Base-by-base conservation (phyloP, 2,888 invertebrate species). In the Sturmia bella region DNA sequence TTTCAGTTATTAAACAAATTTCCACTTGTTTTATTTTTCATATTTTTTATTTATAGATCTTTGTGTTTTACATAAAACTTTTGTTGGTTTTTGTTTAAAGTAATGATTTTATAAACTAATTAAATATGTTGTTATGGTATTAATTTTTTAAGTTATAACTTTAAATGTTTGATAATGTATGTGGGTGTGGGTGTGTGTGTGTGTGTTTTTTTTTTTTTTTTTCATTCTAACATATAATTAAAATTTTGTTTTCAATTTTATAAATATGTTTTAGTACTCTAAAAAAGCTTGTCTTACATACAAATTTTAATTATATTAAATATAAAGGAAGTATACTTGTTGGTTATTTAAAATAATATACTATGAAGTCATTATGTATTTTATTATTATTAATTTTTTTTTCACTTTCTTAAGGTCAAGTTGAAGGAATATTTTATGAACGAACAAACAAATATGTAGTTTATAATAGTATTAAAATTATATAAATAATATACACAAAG, bases 301-400 rank as follows among this genome's bases (percentile, higher is more conserved):
- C 6, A 76, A 41, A 32, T 19, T 43, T 39, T 41, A 72, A 59
- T 66, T 56, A 81, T 81, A 72, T 81, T 81, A 56, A 59, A 81
- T 81, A 76, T 81, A 81, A 81, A 76, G 80, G 76, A 81, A 81
- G 80, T 76, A 81, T 72, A 78, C 57, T 48, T 72, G 64, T 64
- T 57, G 61, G 63, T 48, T 56, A 32, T 54, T 32, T 54, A 19
- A 57, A 73, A 54, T 64, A 45, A 43, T 69, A 45, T 15, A 57
- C 43, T 41, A 17, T 48, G 45, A 37, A 64, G 63, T 63, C 12
- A 1, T 37, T 45, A n/a, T n/a, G n/a, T n/a, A n/a, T n/a, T 59
- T 15, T 24, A 27, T 17, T 37, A n/a, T n/a, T n/a, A n/a, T 32
- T 57, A n/a, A 1, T 27, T 24, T 27, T 43, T 37, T 45, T 5